A percentile compares a stretch with the other conserved stretches of the same genome.
Evolutionary conservation across 2,888 invertebrate species (phyloP).

Genomic region (Acanthosepion lycidas): DNA sequence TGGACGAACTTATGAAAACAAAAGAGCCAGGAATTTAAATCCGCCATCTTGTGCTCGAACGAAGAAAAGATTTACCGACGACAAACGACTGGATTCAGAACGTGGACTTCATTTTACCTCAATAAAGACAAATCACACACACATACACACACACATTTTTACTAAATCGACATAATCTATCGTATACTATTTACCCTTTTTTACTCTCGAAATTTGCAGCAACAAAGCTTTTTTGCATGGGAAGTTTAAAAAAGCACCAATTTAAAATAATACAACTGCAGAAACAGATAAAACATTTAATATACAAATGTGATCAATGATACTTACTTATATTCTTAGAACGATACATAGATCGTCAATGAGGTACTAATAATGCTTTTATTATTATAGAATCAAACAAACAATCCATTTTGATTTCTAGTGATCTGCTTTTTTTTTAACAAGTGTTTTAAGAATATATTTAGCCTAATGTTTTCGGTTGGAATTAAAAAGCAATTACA

Average conservation of each 20-base stretch:
- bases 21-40: background rate
- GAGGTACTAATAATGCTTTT: background rate
- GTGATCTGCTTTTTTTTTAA: background rate
- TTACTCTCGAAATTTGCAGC: background rate
- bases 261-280: background rate
- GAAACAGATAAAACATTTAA: background rate
- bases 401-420: background rate
- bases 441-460: background rate
- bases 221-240: background rate
- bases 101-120: background rate
- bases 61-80: background rate
- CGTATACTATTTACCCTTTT: background rate
- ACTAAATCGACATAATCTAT: background rate
- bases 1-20: background rate
- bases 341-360: background rate
- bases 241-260: background rate
- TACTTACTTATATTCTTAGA: background rate
- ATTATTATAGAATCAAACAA: background rate
- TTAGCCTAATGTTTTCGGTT: background rate
- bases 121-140: background rate
- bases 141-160: background rate
- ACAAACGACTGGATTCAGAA: background rate
- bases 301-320: background rate
- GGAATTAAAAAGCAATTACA: background rate
- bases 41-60: background rate